Evolutionary conservation across 2,888 invertebrate species (phyloP).

Genomic region (Hydrotaea cyrtoneurina): DNA sequence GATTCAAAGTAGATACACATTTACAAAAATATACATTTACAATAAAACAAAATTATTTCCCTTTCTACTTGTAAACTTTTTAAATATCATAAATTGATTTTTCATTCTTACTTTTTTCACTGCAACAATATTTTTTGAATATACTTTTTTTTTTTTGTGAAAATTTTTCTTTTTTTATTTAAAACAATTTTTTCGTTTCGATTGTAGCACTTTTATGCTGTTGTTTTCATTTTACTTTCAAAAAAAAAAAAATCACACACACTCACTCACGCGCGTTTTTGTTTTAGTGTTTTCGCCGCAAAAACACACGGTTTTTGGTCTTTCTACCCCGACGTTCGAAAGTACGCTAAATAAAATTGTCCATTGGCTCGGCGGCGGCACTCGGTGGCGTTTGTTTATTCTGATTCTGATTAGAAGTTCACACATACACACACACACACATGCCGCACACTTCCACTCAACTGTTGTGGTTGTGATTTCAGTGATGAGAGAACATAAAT

Average conservation of each 20-base stretch:
- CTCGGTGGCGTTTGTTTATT: conserved; percentile 42
- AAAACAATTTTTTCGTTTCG: not conserved
- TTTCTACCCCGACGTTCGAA: conserved; percentile 66
- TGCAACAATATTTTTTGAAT: not conserved
- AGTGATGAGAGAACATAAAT: not conserved
- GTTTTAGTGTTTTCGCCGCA: conserved; percentile 41
- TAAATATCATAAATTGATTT: no score
- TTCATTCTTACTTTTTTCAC: not conserved
- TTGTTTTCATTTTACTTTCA: not conserved
- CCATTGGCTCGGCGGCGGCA: conserved; percentile 43
- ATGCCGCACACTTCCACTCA: conserved; percentile 14
- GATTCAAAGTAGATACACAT: conserved; percentile 10
- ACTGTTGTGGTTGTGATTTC: not conserved
- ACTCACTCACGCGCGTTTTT: conserved; percentile 37
- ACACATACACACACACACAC: not conserved
- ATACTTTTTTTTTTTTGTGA: not conserved
- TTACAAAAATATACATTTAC: not conserved
- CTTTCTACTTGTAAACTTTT: not conserved
- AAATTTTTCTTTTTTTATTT: not conserved
- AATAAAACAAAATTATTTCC: not conserved
- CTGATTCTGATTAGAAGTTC: conserved; percentile 31
- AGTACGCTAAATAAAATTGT: conserved; percentile 56
- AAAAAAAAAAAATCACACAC: conserved; percentile 26
- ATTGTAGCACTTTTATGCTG: conserved; percentile 14
- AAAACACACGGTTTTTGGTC: conserved; percentile 59